Conservation (phyloP, 1,140 invertebrate genomes). For the Atta cephalotes region DNA sequence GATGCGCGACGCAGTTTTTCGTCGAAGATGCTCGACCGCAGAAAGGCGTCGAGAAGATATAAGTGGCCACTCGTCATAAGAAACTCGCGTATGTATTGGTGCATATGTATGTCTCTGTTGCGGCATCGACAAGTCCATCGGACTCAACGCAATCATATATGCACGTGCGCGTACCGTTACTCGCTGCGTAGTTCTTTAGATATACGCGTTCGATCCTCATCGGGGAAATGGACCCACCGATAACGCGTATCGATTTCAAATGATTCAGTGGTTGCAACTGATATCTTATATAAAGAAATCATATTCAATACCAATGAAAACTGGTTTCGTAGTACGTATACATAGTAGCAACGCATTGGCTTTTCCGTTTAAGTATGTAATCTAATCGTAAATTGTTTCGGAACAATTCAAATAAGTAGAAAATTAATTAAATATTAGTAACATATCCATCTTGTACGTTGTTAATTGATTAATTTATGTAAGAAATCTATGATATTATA, state of each 20-base stretch:
- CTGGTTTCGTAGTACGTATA: conserved; percentile 1
- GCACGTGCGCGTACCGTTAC: conserved; percentile 74
- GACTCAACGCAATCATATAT: conserved; percentile 70
- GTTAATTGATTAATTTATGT: not conserved
- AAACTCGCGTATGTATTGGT: conserved; percentile 36
- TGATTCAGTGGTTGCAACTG: conserved; percentile 10
- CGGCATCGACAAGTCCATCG: conserved; percentile 57
- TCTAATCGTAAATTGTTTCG: conserved; percentile 29
- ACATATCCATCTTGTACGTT: not conserved
- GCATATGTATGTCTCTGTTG: conserved; percentile 42
- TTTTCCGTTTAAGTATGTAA: conserved; percentile 41
- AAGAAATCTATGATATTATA: not conserved
- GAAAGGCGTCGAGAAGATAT: conserved; percentile 50
- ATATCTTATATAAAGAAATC: conserved; percentile 18
- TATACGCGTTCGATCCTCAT: not conserved
- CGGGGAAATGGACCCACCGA: conserved; percentile 30
- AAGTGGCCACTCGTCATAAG: conserved; percentile 64
- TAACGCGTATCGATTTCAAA: conserved; percentile 55
- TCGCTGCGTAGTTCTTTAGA: conserved; percentile 47
- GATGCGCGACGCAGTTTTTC: conserved; percentile 61
- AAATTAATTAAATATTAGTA: not conserved
- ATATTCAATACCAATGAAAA: not conserved
- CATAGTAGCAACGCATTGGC: not conserved
- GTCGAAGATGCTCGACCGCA: conserved; percentile 51
- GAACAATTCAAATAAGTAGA: not conserved